phyloP scores from a whole-genome alignment of 2,888 invertebrate species.

The Incurvaria masculella region DNA sequence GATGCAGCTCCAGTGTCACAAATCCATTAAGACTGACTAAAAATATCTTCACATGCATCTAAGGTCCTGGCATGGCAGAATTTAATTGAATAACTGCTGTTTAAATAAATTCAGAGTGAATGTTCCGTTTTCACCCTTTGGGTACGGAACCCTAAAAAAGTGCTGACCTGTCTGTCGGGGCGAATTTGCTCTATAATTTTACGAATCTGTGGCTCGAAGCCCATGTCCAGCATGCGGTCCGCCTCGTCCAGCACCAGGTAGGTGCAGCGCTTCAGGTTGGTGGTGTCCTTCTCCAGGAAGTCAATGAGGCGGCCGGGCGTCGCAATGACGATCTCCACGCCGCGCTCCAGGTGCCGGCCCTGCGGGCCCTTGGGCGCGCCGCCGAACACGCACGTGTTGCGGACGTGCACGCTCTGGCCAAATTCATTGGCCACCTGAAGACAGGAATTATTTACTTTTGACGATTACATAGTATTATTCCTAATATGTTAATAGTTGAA shows the following conservation, averaged over 20 bases:
- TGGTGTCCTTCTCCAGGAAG: constrained; percentile 82
- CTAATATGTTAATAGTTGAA: too few relatives aligned
- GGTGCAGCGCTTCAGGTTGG: constrained; percentile 81
- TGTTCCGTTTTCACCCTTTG: too few relatives aligned
- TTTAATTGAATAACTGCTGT: too few relatives aligned
- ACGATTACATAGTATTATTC: too few relatives aligned
- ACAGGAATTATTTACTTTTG: constrained; percentile 17
- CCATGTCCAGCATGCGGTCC: constrained; percentile 98
- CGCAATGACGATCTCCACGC: constrained; percentile 93
- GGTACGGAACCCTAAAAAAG: too few relatives aligned
- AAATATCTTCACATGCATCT: too few relatives aligned
- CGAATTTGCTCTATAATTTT: constrained; percentile 95
- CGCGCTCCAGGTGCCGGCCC: constrained; percentile 76
- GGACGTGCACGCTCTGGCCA: constrained; percentile 81
- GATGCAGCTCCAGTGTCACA: too few relatives aligned
- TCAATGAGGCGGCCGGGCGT: constrained; percentile 96
- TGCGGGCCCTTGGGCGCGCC: constrained; percentile 98
- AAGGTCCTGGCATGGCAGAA: too few relatives aligned
- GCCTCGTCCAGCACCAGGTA: constrained; percentile 84
- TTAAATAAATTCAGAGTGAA: too few relatives aligned
- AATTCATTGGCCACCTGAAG: constrained; percentile 87
- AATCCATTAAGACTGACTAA: background rate
- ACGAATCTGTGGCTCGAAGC: constrained; percentile 95
- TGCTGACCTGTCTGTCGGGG: constrained; percentile 80
- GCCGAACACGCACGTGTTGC: constrained; percentile 94